Percentiles rank a stretch among this genome's conserved stretches.
Conservation (phyloP, 2,888 invertebrate genomes). For the Oeneis ivallda region DNA sequence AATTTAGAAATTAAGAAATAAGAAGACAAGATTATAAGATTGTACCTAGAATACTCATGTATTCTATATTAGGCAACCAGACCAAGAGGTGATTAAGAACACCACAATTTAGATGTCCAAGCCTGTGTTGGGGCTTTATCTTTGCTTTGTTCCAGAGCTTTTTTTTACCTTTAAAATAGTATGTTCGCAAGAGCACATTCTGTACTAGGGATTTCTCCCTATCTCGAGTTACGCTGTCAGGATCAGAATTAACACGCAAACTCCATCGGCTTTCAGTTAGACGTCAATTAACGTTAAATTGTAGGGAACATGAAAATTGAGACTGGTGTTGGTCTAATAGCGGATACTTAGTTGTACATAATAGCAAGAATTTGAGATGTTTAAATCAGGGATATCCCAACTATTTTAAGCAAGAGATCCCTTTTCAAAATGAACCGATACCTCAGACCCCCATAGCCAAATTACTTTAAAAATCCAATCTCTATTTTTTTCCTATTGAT, state of each 20-base stretch:
- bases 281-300: conserved; percentile 69
- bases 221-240: conserved; percentile 52
- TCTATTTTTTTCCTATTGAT: no score
- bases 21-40: no score
- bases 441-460: no score
- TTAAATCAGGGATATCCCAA: no score
- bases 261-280: conserved; percentile 68
- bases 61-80: no score
- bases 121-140: not conserved
- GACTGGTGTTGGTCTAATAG: conserved; percentile 44
- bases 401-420: no score
- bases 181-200: conserved; percentile 7
- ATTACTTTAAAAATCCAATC: no score
- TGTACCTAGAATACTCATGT: no score
- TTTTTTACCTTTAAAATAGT: conserved; percentile 10
- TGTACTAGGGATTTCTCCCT: not conserved
- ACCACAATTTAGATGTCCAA: no score
- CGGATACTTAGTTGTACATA: conserved; percentile 26
- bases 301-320: conserved; percentile 50
- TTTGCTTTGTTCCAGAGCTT: not conserved
- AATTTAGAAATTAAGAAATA: no score
- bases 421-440: no score
- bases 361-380: conserved; percentile 20
- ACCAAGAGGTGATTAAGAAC: no score
- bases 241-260: conserved; percentile 71